Percentiles rank a stretch among this genome's conserved stretches.
These are phyloP conservation scores for Syngnathus typhle DNA, from an alignment of 2,113 vertebrate species.

Conservation along the genomic window DNA sequence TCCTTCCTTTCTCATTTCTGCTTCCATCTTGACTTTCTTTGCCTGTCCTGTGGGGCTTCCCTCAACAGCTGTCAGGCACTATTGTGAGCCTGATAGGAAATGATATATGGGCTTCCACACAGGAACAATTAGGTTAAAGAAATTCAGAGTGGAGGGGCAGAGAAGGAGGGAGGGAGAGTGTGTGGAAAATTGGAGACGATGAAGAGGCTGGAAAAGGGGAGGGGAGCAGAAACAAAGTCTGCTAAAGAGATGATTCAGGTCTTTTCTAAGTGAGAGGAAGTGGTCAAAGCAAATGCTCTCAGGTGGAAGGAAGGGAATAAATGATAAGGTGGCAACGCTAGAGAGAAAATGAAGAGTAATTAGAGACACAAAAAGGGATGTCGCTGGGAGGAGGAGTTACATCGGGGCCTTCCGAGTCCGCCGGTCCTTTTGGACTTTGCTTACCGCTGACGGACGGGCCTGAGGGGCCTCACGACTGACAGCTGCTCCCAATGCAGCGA, in stretches of 20 bases:
- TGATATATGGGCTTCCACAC: conserved; percentile 54
- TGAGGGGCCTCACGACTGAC: conserved; percentile 39
- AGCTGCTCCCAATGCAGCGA: conserved; percentile 46
- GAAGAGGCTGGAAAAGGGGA: background rate
- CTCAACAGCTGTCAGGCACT: conserved; percentile 51
- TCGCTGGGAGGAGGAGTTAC: conserved; percentile 24
- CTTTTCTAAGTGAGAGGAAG: conserved; percentile 19
- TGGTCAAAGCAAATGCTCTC: conserved; percentile 13
- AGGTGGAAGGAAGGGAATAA: conserved; percentile 20
- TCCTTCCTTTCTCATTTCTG: background rate
- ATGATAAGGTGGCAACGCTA: conserved; percentile 27
- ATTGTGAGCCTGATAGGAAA: conserved; percentile 47
- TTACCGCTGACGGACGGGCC: conserved; percentile 6
- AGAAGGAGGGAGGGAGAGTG: background rate
- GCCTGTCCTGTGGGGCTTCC: conserved; percentile 38
- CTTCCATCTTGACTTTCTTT: conserved; percentile 4
- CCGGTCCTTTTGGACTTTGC: conserved; percentile 18
- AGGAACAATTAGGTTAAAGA: conserved; percentile 50
- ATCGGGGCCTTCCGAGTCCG: conserved; percentile 8
- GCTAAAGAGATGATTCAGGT: conserved; percentile 18
- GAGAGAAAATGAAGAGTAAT: conserved; percentile 50
- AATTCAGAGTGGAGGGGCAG: conserved; percentile 26
- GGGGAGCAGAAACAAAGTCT: background rate
- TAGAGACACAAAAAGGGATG: conserved; percentile 41
- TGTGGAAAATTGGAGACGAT: conserved; percentile 3